Percentiles rank a stretch among this genome's conserved stretches.
phyloP scores from a whole-genome alignment of 2,888 invertebrate genomes.

The Chrysotoxum bicinctum region DNA sequence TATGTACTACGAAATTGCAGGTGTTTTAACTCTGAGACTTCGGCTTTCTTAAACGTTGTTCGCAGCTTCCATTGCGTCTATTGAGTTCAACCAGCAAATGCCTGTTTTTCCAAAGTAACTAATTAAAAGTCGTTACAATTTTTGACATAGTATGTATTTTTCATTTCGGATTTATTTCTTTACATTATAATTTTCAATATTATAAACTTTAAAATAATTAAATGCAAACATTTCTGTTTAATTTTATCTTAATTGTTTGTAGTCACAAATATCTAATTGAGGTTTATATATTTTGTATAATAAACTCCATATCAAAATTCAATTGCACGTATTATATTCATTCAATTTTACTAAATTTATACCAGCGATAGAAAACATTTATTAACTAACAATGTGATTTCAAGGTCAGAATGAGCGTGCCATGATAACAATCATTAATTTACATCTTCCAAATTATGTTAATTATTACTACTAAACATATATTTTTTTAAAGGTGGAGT shows the following conservation, averaged over 20 bases:
- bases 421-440: neutral
- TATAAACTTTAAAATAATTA: neutral
- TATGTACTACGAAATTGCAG: too few relatives aligned
- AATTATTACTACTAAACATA: slow-evolving; percentile 31
- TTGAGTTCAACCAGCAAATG: too few relatives aligned
- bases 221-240: neutral
- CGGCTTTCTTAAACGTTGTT: too few relatives aligned
- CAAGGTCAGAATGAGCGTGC: neutral
- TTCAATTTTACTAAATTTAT: neutral
- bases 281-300: neutral
- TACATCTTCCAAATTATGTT: slow-evolving; percentile 19
- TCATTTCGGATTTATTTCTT: slow-evolving; percentile 17
- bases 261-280: slow-evolving; percentile 15
- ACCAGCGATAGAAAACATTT: neutral
- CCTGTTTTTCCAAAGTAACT: too few relatives aligned
- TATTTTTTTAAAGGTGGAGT: slow-evolving; percentile 23
- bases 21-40: too few relatives aligned
- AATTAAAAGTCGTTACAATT: neutral
- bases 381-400: slow-evolving; percentile 24
- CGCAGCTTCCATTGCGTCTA: too few relatives aligned
- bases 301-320: neutral
- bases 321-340: neutral
- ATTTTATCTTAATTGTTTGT: slow-evolving; percentile 11
- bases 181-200: slow-evolving; percentile 22
- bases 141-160: neutral